Evolutionary conservation across 2,797 vertebrate genomes (phyloP).

Genomic region (Gila robusta): DNA sequence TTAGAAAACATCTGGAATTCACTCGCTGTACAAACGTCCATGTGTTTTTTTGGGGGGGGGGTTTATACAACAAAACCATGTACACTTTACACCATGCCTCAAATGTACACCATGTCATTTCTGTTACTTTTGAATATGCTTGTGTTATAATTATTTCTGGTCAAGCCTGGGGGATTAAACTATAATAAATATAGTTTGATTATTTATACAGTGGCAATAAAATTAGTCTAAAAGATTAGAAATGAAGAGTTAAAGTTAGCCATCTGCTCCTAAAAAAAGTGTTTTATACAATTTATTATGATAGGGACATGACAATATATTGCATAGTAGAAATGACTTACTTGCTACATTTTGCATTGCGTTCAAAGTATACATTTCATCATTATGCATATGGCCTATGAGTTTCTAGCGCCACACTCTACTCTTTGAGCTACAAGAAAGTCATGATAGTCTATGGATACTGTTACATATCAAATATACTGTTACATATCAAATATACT

Average conservation of each 20-base stretch:
- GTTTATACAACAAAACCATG: neutral
- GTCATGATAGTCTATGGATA: no score
- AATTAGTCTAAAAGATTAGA: neutral
- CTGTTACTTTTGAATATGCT: neutral
- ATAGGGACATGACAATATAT: neutral
- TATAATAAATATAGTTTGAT: neutral
- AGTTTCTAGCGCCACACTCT: no score
- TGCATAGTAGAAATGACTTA: neutral
- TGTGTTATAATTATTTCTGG: neutral
- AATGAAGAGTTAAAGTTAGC: neutral
- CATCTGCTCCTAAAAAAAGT: neutral
- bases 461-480: neutral
- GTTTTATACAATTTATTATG: neutral
- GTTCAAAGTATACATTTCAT: neutral
- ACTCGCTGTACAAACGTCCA: neutral
- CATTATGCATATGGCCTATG: neutral
- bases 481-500: no score
- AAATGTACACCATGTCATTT: no score
- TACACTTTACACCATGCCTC: no score
- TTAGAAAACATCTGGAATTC: neutral
- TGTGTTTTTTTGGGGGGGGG: no score
- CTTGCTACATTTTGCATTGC: neutral
- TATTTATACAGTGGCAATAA: neutral
- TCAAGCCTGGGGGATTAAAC: neutral
- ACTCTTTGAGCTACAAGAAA: no score